Evolutionary conservation across 2,113 vertebrate genomes (phyloP), one percentile per base, ranked within the genome.

Genomic region (Prochilodus magdalenae): DNA sequence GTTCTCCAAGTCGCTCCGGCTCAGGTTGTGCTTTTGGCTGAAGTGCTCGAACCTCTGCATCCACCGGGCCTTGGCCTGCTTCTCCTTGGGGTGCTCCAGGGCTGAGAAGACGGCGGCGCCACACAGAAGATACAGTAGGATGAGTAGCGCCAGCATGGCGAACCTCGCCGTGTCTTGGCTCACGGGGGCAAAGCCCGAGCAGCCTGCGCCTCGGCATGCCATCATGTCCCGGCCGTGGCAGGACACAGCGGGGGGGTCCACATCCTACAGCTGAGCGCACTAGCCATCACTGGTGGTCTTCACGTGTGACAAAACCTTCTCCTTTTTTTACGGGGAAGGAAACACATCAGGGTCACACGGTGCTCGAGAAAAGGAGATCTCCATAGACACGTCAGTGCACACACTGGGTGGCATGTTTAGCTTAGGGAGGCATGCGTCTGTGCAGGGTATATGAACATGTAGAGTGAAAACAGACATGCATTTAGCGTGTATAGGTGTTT

Each of bases 41-140:
- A 99, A 99, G 85, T 91, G 91, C 84, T 96, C 95, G 77, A 98
- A 93, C 86, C 95, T 93, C 81, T 93, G 93, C 88, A 93, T 90
- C 98, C 98, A 99, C 80, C 92, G 93, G 88, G 94, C 95, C 90
- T 96, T 95, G 60, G 96, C 94, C 86, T 95, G 94, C 5, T 91
- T 90, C 92, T 98, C 98, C 75, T 93, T 94, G 22, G 96, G 96
- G 87, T 93, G 94, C 92, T 99, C 98, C 87, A 99, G 94, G 83
- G 96, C 96, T 0, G 97, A 99, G 92, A 99, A 99, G 66, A 98
- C 96, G 0, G 97, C 97, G 63, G 98, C 98, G 3, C 97, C 98
- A 65, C 96, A 97, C 75, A 98, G 85, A 80, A 99, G 93, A 87
- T 99, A 98, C 6, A 97, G 59, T 83, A 94, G 36, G 82, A 97